These are phyloP conservation scores for Micoletzkya japonica DNA, from an alignment of 2,888 invertebrate genomes.

Conservation along the genomic window DNA sequence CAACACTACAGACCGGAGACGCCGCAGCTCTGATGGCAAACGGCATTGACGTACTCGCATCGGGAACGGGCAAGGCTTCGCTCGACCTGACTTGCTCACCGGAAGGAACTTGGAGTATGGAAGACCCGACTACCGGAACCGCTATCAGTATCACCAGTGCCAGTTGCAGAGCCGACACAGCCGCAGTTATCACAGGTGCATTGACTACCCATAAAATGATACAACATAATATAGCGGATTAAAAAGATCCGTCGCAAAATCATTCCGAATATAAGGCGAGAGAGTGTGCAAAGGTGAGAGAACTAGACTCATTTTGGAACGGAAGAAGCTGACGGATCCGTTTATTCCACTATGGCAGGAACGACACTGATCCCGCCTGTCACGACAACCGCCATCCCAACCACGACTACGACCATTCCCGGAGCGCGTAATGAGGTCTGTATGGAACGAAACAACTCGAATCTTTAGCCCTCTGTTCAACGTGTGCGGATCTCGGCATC, in stretches of 20 bases:
- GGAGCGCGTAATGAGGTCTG: neutral
- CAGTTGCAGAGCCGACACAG: slow-evolving; percentile 9
- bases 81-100: neutral
- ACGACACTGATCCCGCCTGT: neutral
- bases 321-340: neutral
- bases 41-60: neutral
- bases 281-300: too few relatives aligned
- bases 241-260: too few relatives aligned
- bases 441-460: neutral
- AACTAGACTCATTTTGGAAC: neutral
- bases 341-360: neutral
- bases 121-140: too few relatives aligned
- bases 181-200: neutral
- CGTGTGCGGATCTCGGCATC: neutral
- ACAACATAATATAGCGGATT: too few relatives aligned
- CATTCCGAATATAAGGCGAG: too few relatives aligned
- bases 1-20: neutral
- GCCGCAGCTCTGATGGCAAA: slow-evolving; percentile 5
- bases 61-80: neutral
- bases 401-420: slow-evolving; percentile 14
- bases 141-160: slow-evolving; percentile 17
- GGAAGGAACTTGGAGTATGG: slow-evolving; percentile 22
- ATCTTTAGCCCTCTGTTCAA: slow-evolving; percentile 3
- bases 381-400: slow-evolving; percentile 9
- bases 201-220: too few relatives aligned